These are phyloP conservation scores for Dromiciops gliroides DNA, from an alignment of 2,113 vertebrate genomes.

Conservation along the genomic window DNA sequence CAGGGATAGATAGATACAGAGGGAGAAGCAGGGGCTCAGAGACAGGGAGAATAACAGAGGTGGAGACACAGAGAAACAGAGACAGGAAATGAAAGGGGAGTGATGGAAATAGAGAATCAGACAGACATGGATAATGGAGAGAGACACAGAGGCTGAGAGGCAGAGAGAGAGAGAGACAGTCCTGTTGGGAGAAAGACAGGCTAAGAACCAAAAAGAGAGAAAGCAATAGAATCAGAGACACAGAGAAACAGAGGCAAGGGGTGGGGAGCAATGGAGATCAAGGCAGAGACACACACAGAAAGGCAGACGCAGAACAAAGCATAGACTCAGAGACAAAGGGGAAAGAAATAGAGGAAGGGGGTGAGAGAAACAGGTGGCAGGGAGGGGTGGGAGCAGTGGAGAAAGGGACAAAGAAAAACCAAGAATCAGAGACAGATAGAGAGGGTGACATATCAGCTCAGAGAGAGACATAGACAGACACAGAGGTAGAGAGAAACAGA, in stretches of 20 bases:
- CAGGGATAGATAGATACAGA: not conserved
- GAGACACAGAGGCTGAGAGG: not conserved
- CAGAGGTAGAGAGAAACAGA: no score
- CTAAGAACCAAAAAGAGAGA: not conserved
- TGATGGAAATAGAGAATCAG: not conserved
- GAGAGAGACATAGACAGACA: not conserved
- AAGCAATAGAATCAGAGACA: not conserved
- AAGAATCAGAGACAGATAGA: not conserved
- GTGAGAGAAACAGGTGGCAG: not conserved
- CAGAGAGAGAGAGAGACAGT: not conserved
- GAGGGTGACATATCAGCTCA: not conserved
- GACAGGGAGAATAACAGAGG: not conserved
- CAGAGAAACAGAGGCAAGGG: not conserved
- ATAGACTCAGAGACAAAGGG: not conserved
- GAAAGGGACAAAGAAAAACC: accelerated
- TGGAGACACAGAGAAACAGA: not conserved
- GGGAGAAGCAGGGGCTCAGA: not conserved
- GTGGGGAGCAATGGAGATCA: no score
- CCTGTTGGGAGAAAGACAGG: not conserved
- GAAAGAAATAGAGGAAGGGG: not conserved
- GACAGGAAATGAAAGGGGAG: not conserved
- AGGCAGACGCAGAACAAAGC: not conserved
- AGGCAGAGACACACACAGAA: no score
- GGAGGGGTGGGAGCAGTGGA: not conserved
- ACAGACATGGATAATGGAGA: not conserved